phyloP scores from a whole-genome alignment of 2,113 vertebrate genomes.

The Corvus hawaiiensis region DNA sequence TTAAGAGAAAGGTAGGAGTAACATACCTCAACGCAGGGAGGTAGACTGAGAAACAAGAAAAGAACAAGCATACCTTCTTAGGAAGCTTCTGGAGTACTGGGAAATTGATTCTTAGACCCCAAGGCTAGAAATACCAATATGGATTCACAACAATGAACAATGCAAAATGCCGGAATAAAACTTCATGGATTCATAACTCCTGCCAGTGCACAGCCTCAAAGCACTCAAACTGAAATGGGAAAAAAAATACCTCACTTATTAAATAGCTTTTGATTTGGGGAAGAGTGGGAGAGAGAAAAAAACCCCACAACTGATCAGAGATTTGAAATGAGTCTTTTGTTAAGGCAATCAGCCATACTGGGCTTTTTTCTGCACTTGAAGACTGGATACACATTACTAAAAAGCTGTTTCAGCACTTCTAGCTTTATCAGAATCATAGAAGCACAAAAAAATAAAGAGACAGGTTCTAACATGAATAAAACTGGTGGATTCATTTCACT shows the following conservation, averaged over 20 bases:
- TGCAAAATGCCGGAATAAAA: neutral
- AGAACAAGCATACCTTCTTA: neutral
- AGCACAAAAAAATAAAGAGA: neutral
- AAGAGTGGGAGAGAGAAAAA: neutral
- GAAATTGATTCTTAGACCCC: neutral
- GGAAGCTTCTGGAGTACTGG: neutral
- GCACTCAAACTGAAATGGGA: neutral
- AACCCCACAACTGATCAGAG: neutral
- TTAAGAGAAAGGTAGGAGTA: neutral
- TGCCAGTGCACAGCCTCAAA: neutral
- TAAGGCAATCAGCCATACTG: neutral
- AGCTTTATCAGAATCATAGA: neutral
- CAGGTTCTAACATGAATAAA: neutral
- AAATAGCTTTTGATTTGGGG: neutral
- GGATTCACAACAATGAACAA: neutral
- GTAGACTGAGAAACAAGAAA: neutral
- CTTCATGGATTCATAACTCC: neutral
- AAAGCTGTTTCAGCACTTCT: neutral
- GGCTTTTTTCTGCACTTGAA: neutral
- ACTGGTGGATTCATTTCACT: neutral
- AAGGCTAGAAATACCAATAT: neutral
- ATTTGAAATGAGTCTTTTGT: neutral
- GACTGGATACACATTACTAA: neutral
- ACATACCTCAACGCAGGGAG: neutral
- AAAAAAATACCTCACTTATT: neutral